These are phyloP conservation scores for Proctacanthus coquilletti DNA, from an alignment of 1,140 invertebrate genomes.

Conservation along the genomic window DNA sequence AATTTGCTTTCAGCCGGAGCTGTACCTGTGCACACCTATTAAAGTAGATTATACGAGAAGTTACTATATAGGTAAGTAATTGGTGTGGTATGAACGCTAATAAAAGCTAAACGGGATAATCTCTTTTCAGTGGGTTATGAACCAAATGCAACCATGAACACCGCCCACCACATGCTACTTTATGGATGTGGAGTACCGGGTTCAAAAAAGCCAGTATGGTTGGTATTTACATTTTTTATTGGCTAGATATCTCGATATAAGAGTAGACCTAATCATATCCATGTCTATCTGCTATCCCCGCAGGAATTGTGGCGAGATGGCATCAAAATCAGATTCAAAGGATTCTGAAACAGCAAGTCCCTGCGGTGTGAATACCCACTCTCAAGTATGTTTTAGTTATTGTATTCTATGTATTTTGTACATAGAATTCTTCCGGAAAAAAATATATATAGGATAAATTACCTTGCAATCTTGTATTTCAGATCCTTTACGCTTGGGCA, in stretches of 20 bases:
- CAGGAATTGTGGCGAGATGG: slow-evolving; percentile 91
- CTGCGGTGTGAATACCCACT: slow-evolving; percentile 51
- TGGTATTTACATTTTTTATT: slow-evolving; percentile 18
- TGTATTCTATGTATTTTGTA: neutral
- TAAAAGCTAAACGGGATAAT: slow-evolving; percentile 2
- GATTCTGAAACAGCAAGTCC: slow-evolving; percentile 41
- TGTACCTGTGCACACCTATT: slow-evolving; percentile 72
- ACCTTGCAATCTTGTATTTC: slow-evolving; percentile 8
- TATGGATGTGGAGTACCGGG: slow-evolving; percentile 86
- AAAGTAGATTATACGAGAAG: slow-evolving; percentile 49
- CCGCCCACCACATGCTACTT: slow-evolving; percentile 90
- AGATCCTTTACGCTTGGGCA: slow-evolving; percentile 96
- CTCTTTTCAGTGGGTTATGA: slow-evolving; percentile 68
- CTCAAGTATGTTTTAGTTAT: slow-evolving; percentile 14
- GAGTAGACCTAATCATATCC: neutral
- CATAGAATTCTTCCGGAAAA: neutral
- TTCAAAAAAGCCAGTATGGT: slow-evolving; percentile 62
- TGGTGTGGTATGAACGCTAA: too few relatives aligned
- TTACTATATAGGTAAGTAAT: slow-evolving; percentile 57
- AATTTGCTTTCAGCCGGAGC: slow-evolving; percentile 51
- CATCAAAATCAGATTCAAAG: slow-evolving; percentile 29
- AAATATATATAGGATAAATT: neutral
- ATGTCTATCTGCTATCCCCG: slow-evolving; percentile 14
- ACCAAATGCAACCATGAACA: slow-evolving; percentile 80
- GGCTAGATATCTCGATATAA: too few relatives aligned